phyloP scores from a whole-genome alignment of 2,113 vertebrate species.

The Phodopus roborovskii region DNA sequence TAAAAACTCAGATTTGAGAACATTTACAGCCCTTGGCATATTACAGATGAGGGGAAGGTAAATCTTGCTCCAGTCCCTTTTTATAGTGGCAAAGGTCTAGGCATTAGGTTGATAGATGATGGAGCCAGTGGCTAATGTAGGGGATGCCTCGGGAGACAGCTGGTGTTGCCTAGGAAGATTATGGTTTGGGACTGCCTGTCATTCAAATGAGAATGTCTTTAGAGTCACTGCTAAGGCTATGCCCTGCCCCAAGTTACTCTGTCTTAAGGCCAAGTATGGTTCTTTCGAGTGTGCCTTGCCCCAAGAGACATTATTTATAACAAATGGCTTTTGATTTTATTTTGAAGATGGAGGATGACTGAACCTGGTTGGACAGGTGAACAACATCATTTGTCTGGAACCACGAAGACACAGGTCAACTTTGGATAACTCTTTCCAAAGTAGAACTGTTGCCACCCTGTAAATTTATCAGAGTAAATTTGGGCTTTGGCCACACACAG shows the following conservation, averaged over 20 bases:
- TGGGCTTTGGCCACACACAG: no score
- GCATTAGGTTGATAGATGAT: background rate
- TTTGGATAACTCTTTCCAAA: background rate
- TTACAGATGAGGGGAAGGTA: no score
- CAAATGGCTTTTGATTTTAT: background rate
- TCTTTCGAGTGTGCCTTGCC: background rate
- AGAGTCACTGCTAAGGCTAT: background rate
- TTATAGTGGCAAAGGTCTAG: background rate
- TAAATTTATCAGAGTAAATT: background rate
- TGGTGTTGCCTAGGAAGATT: background rate
- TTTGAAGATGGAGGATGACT: background rate
- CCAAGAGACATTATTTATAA: background rate
- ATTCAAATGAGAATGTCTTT: background rate
- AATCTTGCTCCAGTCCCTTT: background rate
- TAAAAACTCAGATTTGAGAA: background rate
- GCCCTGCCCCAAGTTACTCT: background rate
- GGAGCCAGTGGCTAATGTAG: background rate
- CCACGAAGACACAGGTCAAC: background rate
- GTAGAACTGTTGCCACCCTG: background rate
- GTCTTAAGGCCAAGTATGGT: no score
- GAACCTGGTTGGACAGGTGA: background rate
- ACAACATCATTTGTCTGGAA: background rate
- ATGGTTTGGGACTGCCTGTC: background rate
- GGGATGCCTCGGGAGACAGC: background rate
- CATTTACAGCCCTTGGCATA: background rate